Base-by-base conservation (phyloP, 1,140 invertebrate genomes). In the Saxidomus purpurata region DNA sequence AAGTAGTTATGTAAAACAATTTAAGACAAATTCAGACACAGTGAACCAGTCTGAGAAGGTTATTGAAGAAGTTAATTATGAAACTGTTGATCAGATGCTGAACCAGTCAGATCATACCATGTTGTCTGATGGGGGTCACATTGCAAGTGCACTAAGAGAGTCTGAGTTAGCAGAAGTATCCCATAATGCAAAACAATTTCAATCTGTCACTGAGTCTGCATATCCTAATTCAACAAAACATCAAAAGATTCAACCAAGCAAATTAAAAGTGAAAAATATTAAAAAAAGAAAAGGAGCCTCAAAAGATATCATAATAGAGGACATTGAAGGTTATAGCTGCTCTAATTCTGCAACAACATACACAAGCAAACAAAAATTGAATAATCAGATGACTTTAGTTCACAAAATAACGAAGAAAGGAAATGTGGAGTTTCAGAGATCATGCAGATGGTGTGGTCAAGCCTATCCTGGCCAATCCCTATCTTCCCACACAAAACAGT, bases 381-480 rank as follows among this genome's bases (percentile, higher is more conserved):
- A 40, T 28, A 31, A 49, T 49, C 49, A 85, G 22, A 71, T 71
- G 67, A 38, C 40, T 6, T 74, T 55, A 76, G 34, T 74, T 15
- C 49, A 74, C 31, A 36, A 31, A 36, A 76, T 74, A 69, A 31
- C 8, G 11, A 59, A 22, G n/a, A 76, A 85, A 49, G 49, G 1
- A 1, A 59, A 22, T n/a, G 40, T 28, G 36, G 28, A 34, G 11
- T 3, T 17, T 36, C 1, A 28, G 17, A 88, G 31, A 38, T 28
- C 38, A 38, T 88, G 86, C 34, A 43, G 40, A 36, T 88, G 40
- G 40, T 88, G 86, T 81, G 86, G 77, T 31, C 0, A 36, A 31
- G 36, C 36, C 15, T 43, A 49, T 15, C 31, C 59, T n/a, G 52
- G 40, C 13, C 67, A 36, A 55, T 40, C 52, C 22, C 69, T 25